Evolutionary conservation across 2,113 vertebrate species (phyloP), one percentile per base, ranked within the genome.

Genomic region (Microtus ochrogaster): DNA sequence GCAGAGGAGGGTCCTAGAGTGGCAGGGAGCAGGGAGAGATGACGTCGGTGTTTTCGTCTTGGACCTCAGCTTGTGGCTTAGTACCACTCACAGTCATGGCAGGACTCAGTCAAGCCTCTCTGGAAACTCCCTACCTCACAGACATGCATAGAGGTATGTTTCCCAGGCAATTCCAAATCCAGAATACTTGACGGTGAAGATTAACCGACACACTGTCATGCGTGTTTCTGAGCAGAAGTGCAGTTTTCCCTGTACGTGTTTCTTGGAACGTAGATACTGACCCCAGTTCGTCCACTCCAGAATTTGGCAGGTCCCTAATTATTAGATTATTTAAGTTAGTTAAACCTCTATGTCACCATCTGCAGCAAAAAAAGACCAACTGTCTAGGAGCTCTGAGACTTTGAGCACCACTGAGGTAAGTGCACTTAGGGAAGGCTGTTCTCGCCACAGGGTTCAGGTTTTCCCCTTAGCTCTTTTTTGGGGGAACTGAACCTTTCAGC

Each of bases 271-370:
- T 72, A 72, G 33, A 30, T 52, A 49, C 30, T 12, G 78, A 82
- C 16, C 86, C 39, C 26, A 65, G 30, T 7, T 95, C 49, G 11
- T 94, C 78, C 63, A 66, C 72, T 91, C 41, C 11, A 73, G 74
- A 87, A 73, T 95, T 85, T 30, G 72, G 39, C 39, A 82, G 85
- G 44, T 61, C 13, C 28, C 79, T 89, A 65, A 21, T 81, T 88
- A 44, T 65, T 86, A 33, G 79, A n/a, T 91, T 95, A 24, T 77
- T 89, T 92, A 84, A 65, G 41, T 72, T 49, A 66, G n/a, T 76
- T 65, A 90, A 82, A 44, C 63, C 30, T 89, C 2, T 52, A 4
- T 39, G 17, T 79, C 9, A 39, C 6, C 3, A 58, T 92, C 66
- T 81, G 6, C 41, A 74, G 68, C 28, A 41, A 52, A 39, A n/a